Conservation (phyloP, 2,797 vertebrate species). For the Phoxinus dragarum region DNA sequence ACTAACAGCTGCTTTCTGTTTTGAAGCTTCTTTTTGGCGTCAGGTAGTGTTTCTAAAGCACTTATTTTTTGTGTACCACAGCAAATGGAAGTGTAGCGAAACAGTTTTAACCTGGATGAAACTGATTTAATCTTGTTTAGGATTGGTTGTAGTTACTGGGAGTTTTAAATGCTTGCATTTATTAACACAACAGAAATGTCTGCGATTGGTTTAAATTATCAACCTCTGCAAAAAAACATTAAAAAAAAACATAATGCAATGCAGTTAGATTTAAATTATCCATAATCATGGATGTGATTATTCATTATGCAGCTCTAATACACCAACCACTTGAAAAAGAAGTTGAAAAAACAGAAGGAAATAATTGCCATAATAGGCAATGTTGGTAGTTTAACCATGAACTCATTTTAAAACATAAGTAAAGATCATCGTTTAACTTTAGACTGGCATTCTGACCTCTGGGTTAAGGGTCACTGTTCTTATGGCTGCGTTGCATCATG, state of each 20-base stretch:
- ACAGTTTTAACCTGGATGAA: background rate
- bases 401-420: slow-evolving; percentile 6
- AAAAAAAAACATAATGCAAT: background rate
- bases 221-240: background rate
- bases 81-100: background rate
- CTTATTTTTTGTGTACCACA: background rate
- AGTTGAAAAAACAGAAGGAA: background rate
- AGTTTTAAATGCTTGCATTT: background rate
- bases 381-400: background rate
- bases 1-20: background rate
- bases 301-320: background rate
- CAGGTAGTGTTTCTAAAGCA: background rate
- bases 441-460: slow-evolving; percentile 16
- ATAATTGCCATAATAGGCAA: background rate
- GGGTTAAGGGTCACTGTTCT: slow-evolving; percentile 6
- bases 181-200: background rate
- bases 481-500: slow-evolving; percentile 8
- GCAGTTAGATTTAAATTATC: background rate
- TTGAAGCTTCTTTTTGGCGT: background rate
- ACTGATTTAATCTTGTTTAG: background rate
- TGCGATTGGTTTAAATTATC: background rate
- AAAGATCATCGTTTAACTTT: slow-evolving; percentile 9
- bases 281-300: background rate
- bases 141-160: background rate
- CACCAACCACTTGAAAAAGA: background rate